Base-by-base conservation (phyloP, 1,140 invertebrate species). In the Medauroidea extradentata region DNA sequence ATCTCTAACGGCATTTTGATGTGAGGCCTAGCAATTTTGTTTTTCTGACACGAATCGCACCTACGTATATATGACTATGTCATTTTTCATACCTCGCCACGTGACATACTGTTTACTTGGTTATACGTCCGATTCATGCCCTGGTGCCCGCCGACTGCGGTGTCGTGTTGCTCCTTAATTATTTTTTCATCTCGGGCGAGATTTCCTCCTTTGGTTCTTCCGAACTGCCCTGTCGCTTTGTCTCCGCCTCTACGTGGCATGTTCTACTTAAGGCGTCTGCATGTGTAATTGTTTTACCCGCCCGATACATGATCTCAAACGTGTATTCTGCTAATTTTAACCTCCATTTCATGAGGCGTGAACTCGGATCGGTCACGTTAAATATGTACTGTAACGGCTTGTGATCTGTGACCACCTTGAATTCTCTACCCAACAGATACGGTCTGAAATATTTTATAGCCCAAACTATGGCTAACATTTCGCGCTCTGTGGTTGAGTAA, bases 401-500 rank as follows among this genome's bases (percentile, higher is more conserved):
- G 53, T 82, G 79, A 57, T 84, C 81, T 0, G 79, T 82, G 24
- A 73, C 59, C 3, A 81, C 75, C 24, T 60, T 71, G 55, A 83
- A 79, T 41, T 75, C 66, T 53, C 51, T 69, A 24, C 74, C 75
- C 59, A 72, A 74, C 2, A 83, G 60, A 66, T 78, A 81, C 24
- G 72, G 66, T 58, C 73, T 43, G 62, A 79, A 79, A 53, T 75
- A 68, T 63, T 75, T 70, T 2, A 74, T 63, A 13, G 71, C 71
- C 71, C 72, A 79, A 1, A 83, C 69, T 11, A 83, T 73, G 3
- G 78, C 79, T 21, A 83, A 61, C 42, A 78, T 65, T 73, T 84
- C 79, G 61, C 75, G 73, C 61, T 82, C 77, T 34, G 69, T 75
- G 14, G 73, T 75, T 1, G 64, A 68, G 57, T 79, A 78, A 19